Base-by-base conservation (phyloP, 2,113 vertebrate genomes). In the Xiphias gladius region DNA sequence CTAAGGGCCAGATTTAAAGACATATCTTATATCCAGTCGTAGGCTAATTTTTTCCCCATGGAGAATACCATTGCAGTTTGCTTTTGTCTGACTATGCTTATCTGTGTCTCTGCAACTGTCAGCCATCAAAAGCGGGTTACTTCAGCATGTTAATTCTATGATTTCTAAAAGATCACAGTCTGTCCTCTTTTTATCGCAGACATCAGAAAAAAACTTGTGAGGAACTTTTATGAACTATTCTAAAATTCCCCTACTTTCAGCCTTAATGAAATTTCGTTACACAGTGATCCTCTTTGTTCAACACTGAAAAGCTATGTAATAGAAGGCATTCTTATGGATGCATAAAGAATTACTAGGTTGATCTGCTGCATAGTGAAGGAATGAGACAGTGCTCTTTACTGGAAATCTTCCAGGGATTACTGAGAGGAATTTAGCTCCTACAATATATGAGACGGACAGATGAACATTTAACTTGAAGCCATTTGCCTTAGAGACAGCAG, bases 41-140 rank as follows among this genome's bases (percentile, higher is more conserved):
- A 76, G 68, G 71, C 54, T 41, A 43, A 77, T 26, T n/a, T n/a
- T n/a, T n/a, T n/a, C n/a, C 20, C 43, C 24, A 20, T 4, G 37
- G 14, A 70, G 22, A 50, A 61, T 65, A 74, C 28, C 43, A 16
- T 11, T n/a, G 48, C 11, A 26, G 28, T 81, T 80, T 80, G 62
- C 57, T 84, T 63, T 57, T 79, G 57, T 85, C 74, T 82, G 58
- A 70, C 57, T 1, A 5, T 1, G 2, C 32, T 83, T 64, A 78
- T 81, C 76, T 71, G 22, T 41, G 2, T 66, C 28, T 64, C 61
- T 83, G n/a, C 4, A 52, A 30, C 20, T 46, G 3, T 16, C 37
- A 39, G 37, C 37, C 37, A 54, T 83, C 41, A 59, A 58, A 39
- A 39, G 35, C 55, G 43, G 32, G 32, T 61, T 55, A 59, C 28